These are phyloP conservation scores for Stictonetta naevosa DNA, from an alignment of 2,113 vertebrate genomes.

Conservation along the genomic window DNA sequence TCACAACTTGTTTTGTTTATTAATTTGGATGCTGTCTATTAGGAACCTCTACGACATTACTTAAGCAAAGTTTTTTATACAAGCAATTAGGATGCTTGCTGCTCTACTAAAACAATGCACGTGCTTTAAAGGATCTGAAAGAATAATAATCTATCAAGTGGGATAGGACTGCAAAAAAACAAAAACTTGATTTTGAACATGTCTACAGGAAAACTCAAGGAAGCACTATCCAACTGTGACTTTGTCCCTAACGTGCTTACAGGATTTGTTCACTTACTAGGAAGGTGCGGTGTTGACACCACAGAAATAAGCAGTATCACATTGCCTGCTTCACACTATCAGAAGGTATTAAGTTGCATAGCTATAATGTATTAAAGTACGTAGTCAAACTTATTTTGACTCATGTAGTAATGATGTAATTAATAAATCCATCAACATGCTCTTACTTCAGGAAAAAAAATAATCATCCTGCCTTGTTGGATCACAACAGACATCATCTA, in stretches of 20 bases:
- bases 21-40: not conserved
- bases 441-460: conserved; percentile 58
- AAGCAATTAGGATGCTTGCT: not conserved
- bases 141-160: not conserved
- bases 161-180: not conserved
- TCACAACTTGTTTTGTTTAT: not conserved
- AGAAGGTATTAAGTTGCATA: not conserved
- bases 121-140: not conserved
- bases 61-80: not conserved
- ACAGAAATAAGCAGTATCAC: not conserved
- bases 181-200: not conserved
- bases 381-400: conserved; percentile 30
- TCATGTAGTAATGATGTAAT: conserved; percentile 43
- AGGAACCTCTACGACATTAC: not conserved
- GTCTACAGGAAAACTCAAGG: not conserved
- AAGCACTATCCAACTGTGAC: not conserved
- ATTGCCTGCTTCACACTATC: not conserved
- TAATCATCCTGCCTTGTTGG: conserved; percentile 20
- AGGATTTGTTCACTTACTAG: not conserved
- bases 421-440: conserved; percentile 47
- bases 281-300: not conserved
- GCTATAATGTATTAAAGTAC: conserved; percentile 5
- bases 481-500: conserved; percentile 69
- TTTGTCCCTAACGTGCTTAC: not conserved
- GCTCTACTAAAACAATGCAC: not conserved